phyloP scores from a whole-genome alignment of 2,113 vertebrate species.

The Verasper variegatus region DNA sequence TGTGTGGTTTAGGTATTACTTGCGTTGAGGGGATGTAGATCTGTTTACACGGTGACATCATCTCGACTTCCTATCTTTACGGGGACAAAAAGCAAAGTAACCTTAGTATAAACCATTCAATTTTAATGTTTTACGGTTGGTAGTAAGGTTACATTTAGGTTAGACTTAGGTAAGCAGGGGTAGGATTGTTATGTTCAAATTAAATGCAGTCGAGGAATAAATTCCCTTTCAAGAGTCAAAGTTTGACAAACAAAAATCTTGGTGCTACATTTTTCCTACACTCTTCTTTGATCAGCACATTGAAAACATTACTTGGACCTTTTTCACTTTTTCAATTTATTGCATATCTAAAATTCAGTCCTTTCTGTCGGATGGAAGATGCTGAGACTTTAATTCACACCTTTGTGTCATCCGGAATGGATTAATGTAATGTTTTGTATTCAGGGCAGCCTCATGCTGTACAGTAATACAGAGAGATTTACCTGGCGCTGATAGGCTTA shows the following conservation, averaged over 20 bases:
- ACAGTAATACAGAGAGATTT: not conserved
- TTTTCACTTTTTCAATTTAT: not conserved
- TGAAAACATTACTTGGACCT: not conserved
- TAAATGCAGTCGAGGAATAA: not conserved
- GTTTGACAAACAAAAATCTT: not conserved
- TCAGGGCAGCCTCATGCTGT: not conserved
- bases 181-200: no score
- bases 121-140: no score
- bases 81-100: no score
- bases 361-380: not conserved
- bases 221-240: not conserved
- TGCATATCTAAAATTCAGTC: not conserved
- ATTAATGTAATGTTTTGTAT: not conserved
- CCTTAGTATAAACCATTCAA: no score
- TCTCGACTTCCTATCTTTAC: no score
- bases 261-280: not conserved
- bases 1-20: slow-evolving; percentile 5
- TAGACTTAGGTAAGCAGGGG: no score
- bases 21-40: not conserved
- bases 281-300: not conserved
- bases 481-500: not conserved
- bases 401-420: not conserved
- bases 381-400: not conserved
- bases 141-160: not conserved
- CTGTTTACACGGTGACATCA: not conserved